Evolutionary conservation across 2,113 vertebrate species (phyloP).

Genomic region (Microcebus murinus): DNA sequence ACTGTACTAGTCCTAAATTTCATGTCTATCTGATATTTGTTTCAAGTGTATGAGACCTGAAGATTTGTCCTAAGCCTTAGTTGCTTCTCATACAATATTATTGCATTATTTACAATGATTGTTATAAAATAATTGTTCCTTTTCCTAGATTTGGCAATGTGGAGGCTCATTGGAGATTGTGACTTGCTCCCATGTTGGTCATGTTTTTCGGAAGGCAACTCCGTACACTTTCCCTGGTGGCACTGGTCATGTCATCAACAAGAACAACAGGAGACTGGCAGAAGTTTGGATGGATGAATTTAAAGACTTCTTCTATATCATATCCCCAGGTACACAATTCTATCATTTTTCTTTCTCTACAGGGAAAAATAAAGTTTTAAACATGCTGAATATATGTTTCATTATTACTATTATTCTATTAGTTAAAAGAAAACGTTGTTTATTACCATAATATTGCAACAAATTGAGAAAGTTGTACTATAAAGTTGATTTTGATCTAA

Average conservation of each 20-base stretch:
- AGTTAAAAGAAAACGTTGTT: not conserved
- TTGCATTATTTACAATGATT: not conserved
- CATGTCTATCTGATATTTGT: not conserved
- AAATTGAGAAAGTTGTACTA: not conserved
- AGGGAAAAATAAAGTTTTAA: not conserved
- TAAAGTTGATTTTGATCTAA: conserved; percentile 10
- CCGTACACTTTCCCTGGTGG: conserved; percentile 98
- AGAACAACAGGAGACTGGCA: conserved; percentile 97
- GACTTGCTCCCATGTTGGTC: conserved; percentile 97
- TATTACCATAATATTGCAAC: not conserved
- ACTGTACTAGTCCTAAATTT: not conserved
- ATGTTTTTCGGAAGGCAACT: conserved; percentile 98
- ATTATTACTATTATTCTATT: not conserved
- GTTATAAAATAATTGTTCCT: not conserved
- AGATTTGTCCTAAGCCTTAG: not conserved
- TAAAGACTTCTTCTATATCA: conserved; percentile 99
- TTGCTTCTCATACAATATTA: not conserved
- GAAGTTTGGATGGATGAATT: conserved; percentile 99
- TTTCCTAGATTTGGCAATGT: conserved; percentile 95
- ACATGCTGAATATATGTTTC: not conserved
- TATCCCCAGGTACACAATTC: conserved; percentile 92
- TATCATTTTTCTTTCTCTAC: not conserved
- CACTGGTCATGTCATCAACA: conserved; percentile 99
- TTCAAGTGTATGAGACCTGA: not conserved
- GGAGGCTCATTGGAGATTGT: conserved; percentile 97